Base-by-base conservation (phyloP, 1,140 invertebrate genomes). In the Sminthurides bifidus region DNA sequence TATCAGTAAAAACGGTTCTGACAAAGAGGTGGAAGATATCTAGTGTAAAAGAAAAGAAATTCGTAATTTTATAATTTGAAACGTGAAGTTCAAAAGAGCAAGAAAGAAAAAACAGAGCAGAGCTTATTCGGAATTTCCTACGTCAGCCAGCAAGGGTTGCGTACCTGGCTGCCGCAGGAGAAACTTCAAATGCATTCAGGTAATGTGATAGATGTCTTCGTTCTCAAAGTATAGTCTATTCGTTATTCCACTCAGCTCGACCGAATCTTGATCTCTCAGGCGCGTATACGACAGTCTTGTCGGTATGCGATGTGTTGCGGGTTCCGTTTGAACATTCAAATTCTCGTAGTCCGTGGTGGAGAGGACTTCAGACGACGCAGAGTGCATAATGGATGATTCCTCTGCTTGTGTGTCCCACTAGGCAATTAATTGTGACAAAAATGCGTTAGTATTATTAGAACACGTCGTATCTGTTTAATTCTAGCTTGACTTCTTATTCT, bases 121-220 rank as follows among this genome's bases (percentile, higher is more conserved):
- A n/a, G n/a, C n/a, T n/a, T n/a, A n/a, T n/a, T n/a, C n/a, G n/a
- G n/a, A n/a, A n/a, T n/a, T n/a, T n/a, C n/a, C n/a, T n/a, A n/a
- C n/a, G n/a, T n/a, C n/a, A n/a, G n/a, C n/a, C n/a, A n/a, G n/a
- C n/a, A n/a, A n/a, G n/a, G n/a, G n/a, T n/a, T n/a, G n/a, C n/a
- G n/a, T n/a, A n/a, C n/a, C n/a, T n/a, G n/a, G n/a, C n/a, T n/a
- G n/a, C n/a, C n/a, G n/a, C n/a, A n/a, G n/a, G n/a, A n/a, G n/a
- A n/a, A n/a, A n/a, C n/a, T n/a, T n/a, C 33, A 35, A 35, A 35
- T 10, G 44, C 53, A 33, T 54, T 59, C 52, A 63, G 19, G 56
- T 63, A 45, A 63, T 63, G 58, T 63, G 61, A 54, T 63, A 63
- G 46, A 63, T 59, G 40, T 63, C 54, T 63, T 59, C 61, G 58